These are phyloP conservation scores for Scrobipalpa costella DNA, from an alignment of 2,888 invertebrate genomes.

Conservation along the genomic window DNA sequence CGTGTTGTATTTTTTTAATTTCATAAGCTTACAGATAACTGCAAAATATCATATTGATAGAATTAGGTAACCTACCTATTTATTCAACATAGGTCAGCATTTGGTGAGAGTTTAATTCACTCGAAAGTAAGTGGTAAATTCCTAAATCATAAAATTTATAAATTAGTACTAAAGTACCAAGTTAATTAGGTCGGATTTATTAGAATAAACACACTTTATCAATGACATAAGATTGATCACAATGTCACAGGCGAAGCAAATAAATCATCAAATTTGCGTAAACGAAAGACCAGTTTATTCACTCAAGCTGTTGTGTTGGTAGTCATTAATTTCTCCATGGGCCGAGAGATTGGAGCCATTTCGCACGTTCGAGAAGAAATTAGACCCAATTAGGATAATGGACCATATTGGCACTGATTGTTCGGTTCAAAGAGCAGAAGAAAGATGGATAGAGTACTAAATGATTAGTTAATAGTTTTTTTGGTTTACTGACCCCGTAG, in stretches of 20 bases:
- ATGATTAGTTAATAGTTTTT: neutral
- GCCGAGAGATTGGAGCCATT: neutral
- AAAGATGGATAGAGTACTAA: neutral
- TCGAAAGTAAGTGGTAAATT: too few relatives aligned
- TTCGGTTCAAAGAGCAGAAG: neutral
- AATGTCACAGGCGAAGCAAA: neutral
- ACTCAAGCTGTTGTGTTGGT: slow-evolving; percentile 1
- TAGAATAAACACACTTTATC: too few relatives aligned
- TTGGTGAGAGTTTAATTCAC: too few relatives aligned
- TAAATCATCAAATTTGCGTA: neutral
- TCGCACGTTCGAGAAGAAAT: slow-evolving; percentile 10
- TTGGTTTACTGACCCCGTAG: neutral
- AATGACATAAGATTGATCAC: too few relatives aligned
- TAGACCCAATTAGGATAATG: slow-evolving; percentile 10
- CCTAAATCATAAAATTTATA: too few relatives aligned
- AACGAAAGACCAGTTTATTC: slow-evolving; percentile 7
- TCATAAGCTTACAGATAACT: too few relatives aligned
- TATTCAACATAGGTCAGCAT: too few relatives aligned
- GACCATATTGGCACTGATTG: slow-evolving; percentile 6
- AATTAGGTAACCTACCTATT: too few relatives aligned
- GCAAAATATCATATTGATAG: too few relatives aligned
- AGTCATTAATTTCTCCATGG: neutral
- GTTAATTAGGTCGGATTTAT: too few relatives aligned
- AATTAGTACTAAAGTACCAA: too few relatives aligned
- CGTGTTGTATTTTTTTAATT: too few relatives aligned